phyloP scores from a whole-genome alignment of 2,888 invertebrate genomes.

The Protula sp. region DNA sequence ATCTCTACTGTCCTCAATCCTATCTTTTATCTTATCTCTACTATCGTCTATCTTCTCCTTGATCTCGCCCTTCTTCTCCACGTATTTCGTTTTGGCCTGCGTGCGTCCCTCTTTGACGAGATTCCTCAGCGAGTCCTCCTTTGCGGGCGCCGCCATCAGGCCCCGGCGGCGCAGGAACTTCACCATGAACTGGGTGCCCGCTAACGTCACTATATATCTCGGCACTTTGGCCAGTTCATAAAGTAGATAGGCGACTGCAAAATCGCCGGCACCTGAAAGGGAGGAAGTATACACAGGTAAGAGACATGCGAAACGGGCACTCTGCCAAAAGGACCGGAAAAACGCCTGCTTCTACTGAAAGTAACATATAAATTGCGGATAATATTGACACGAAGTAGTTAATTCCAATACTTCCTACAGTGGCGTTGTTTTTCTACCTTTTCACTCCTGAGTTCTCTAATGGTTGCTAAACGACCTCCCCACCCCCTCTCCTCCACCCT shows the following conservation, averaged over 20 bases:
- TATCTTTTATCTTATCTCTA: constrained; percentile 1
- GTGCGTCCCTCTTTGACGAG: constrained; percentile 35
- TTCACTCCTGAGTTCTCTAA: too few species aligned
- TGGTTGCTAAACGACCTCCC: too few species aligned
- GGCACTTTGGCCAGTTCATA: constrained; percentile 90
- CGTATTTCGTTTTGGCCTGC: constrained; percentile 23
- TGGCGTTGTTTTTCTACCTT: too few species aligned
- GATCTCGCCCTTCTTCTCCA: constrained; percentile 4
- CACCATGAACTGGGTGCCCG: constrained; percentile 80
- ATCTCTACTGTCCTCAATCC: constrained; percentile 8
- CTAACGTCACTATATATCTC: constrained; percentile 85
- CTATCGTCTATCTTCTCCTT: not conserved
- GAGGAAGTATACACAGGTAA: too few species aligned
- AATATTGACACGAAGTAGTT: too few species aligned
- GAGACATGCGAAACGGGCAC: too few species aligned
- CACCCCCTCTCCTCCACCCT: too few species aligned
- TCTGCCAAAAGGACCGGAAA: too few species aligned
- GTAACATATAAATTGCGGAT: too few species aligned
- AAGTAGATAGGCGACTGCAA: constrained; percentile 83
- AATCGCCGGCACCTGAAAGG: constrained; percentile 72
- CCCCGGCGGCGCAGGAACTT: constrained; percentile 74
- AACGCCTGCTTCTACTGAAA: too few species aligned
- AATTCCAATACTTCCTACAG: too few species aligned
- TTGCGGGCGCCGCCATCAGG: constrained; percentile 74
- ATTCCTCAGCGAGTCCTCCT: constrained; percentile 31